Evolutionary conservation across 2,797 vertebrate species (phyloP), one percentile per base, ranked within the genome.

Genomic region (Pseudotriccus pelzelni): DNA sequence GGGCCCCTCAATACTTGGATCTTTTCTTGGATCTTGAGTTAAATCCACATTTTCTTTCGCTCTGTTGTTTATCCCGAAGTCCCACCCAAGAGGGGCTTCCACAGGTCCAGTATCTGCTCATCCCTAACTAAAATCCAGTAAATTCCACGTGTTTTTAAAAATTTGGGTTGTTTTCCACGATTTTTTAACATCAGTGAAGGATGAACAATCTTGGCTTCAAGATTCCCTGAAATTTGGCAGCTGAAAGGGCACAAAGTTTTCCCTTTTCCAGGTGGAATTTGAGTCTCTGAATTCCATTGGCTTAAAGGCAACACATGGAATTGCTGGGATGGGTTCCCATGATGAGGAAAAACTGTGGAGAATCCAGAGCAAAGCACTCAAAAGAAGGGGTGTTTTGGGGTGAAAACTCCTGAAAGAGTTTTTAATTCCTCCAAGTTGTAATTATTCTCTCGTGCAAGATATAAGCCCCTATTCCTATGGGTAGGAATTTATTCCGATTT

Each of bases 111-210:
- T 4, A 6, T 15, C 28, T 32, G 15, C 9, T 27, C 24, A 5
- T 67, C 60, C 6, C 5, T 20, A 18, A 6, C n/a, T 39, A 8
- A 84, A 50, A 15, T 25, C 4, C 18, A 0, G 7, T 5, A 5
- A 79, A 63, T 47, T 32, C 80, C 22, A 3, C 1, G 0, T 18
- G 16, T 6, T 9, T 73, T 59, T 7, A 7, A 56, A 28, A 32
- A 32, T 24, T 2, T 2, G 12, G 6, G 3, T 36, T 44, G 5
- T 13, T 14, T 50, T 20, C 68, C 5, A 0, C 4, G 44, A 1
- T 37, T 44, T 86, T 19, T 28, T 18, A 59, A 7, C 1, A 0
- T 0, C 0, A 1, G 7, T 30, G 34, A 22, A 58, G 34, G 30
- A 12, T 4, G 14, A 32, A 19, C 25, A 8, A 2, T 12, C 3